These are phyloP conservation scores for Drosophila bifasciata DNA, from an alignment of 1,140 invertebrate species.

Conservation along the genomic window DNA sequence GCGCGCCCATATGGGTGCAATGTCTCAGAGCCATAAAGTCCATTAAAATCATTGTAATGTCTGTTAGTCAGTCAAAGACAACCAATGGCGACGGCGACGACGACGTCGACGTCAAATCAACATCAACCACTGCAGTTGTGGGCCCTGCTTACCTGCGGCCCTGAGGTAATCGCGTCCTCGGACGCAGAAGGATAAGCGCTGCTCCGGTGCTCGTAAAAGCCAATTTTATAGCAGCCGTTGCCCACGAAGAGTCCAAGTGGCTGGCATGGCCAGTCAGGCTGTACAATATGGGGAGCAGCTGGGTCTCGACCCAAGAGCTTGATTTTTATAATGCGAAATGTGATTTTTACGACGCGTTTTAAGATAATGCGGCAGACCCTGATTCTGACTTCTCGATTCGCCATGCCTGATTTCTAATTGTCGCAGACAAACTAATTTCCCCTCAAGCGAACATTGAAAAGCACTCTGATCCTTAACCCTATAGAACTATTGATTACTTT, in stretches of 20 bases:
- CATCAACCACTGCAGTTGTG: slow-evolving; percentile 17
- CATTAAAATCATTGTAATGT: slow-evolving; percentile 82
- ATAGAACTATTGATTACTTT: slow-evolving; percentile 2
- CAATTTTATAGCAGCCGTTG: slow-evolving; percentile 66
- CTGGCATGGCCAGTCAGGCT: slow-evolving; percentile 35
- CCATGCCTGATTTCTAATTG: slow-evolving; percentile 70
- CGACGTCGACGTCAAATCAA: slow-evolving; percentile 23
- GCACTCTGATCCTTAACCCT: slow-evolving; percentile 22
- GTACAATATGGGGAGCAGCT: slow-evolving; percentile 61
- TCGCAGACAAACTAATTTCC: slow-evolving; percentile 57
- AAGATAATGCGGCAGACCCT: slow-evolving; percentile 66
- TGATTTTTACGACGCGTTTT: slow-evolving; percentile 79
- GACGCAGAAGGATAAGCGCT: slow-evolving; percentile 49
- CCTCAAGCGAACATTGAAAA: slow-evolving; percentile 45
- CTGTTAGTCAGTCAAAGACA: slow-evolving; percentile 64
- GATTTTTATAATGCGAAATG: slow-evolving; percentile 77
- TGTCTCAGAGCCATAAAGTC: slow-evolving; percentile 68
- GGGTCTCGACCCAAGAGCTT: slow-evolving; percentile 31
- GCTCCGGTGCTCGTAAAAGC: slow-evolving; percentile 66
- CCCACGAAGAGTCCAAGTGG: slow-evolving; percentile 37
- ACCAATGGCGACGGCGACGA: slow-evolving; percentile 31
- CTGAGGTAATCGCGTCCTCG: slow-evolving; percentile 21
- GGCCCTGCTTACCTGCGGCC: slow-evolving; percentile 55
- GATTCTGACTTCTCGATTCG: slow-evolving; percentile 46
- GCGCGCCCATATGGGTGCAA: slow-evolving; percentile 69